Percentiles rank a stretch among this genome's conserved stretches.
phyloP scores from a whole-genome alignment of 2,888 invertebrate species.

The Eretmocerus hayati region DNA sequence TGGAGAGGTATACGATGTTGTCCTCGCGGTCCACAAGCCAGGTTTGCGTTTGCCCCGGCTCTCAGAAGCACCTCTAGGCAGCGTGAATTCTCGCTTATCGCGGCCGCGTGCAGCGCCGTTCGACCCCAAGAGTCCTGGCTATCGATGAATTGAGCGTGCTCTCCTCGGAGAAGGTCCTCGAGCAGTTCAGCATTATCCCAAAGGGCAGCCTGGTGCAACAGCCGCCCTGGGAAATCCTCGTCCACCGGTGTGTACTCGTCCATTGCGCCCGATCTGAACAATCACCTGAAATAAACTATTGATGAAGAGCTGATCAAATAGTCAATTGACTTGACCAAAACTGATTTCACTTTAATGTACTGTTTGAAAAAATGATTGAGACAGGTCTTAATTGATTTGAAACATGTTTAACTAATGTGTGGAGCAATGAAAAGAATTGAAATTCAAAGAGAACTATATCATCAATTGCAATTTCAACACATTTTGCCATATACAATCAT shows the following conservation, averaged over 20 bases:
- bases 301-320: no score
- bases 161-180: constrained; percentile 70
- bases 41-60: constrained; percentile 66
- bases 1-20: constrained; percentile 75
- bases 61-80: constrained; percentile 67
- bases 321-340: no score
- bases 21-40: constrained; percentile 60
- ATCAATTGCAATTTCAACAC: neutral
- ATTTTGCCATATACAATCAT: neutral
- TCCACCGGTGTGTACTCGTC: constrained; percentile 73
- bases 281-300: no score
- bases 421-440: neutral
- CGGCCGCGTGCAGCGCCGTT: constrained; percentile 76
- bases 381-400: no score
- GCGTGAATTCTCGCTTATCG: constrained; percentile 67
- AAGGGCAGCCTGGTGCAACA: constrained; percentile 76
- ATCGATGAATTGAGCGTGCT: constrained; percentile 57
- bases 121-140: constrained; percentile 69
- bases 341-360: no score
- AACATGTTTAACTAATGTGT: neutral
- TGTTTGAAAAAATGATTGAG: no score
- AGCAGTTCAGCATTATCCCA: constrained; percentile 85
- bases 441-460: neutral
- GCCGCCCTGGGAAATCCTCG: constrained; percentile 70
- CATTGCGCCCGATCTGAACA: constrained; percentile 34